Conservation (phyloP, 2,888 invertebrate genomes). For the Chymomyza amoena region DNA sequence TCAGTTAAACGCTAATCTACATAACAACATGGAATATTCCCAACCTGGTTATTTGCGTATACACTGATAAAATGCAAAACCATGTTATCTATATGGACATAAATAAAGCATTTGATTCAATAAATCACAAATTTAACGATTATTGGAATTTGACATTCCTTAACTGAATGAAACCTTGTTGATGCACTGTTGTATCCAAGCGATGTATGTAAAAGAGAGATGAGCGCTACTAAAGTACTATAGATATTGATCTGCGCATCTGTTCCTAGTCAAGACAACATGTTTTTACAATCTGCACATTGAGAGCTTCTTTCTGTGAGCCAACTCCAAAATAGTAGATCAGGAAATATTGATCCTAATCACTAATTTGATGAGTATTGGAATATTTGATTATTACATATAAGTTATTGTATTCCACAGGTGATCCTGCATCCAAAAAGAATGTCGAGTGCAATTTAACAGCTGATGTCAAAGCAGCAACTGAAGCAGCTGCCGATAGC, state of each 20-base stretch:
- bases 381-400: no score
- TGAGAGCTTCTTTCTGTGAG: no score
- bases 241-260: no score
- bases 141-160: not conserved
- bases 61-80: not conserved
- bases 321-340: no score
- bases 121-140: not conserved
- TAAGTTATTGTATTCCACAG: slow-evolving; percentile 16
- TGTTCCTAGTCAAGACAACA: no score
- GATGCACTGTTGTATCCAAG: no score
- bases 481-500: slow-evolving; percentile 8
- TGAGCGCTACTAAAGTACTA: no score
- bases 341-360: no score
- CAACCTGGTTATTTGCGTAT: not conserved
- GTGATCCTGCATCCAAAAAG: slow-evolving; percentile 30
- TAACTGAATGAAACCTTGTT: not conserved
- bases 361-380: no score
- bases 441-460: slow-evolving; percentile 1
- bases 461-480: slow-evolving; percentile 10
- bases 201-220: no score
- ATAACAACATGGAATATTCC: not conserved
- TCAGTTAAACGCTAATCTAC: not conserved
- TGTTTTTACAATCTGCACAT: no score
- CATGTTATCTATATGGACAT: not conserved
- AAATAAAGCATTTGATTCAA: not conserved